Conservation (phyloP, 2,888 invertebrate genomes). For the Synergus laeviventris region DNA sequence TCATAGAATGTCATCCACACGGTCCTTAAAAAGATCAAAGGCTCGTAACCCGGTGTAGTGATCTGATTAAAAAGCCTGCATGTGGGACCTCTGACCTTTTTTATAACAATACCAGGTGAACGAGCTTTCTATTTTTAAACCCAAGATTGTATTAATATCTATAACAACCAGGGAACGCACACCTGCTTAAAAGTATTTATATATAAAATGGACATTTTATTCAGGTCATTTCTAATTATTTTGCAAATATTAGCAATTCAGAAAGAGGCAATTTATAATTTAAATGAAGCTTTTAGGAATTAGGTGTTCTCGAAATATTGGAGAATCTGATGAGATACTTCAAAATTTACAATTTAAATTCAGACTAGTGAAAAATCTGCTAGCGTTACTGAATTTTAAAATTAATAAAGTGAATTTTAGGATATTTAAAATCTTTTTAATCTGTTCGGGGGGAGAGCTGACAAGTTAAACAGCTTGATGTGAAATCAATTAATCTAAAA, state of each 20-base stretch:
- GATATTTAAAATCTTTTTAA: not conserved
- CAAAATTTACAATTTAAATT: not conserved
- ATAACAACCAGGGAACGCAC: not conserved
- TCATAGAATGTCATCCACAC: not conserved
- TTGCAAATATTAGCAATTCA: not conserved
- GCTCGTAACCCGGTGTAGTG: slow-evolving; percentile 25
- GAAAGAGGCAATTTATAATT: not conserved
- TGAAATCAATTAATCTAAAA: not conserved
- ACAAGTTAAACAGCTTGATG: not conserved
- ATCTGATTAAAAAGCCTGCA: slow-evolving; percentile 27
- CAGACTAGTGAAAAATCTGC: not conserved
- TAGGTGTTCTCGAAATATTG: not conserved
- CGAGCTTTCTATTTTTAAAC: slow-evolving; percentile 38
- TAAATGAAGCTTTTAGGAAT: not conserved
- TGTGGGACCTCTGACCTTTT: slow-evolving; percentile 9
- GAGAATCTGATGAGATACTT: not conserved
- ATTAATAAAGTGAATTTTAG: not conserved
- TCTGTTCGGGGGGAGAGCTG: not conserved
- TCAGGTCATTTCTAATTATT: too few relatives aligned
- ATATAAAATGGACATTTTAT: not conserved
- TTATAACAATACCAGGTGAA: slow-evolving; percentile 36
- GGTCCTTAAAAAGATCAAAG: slow-evolving; percentile 18
- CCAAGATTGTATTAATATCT: slow-evolving; percentile 6
- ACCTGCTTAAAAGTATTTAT: not conserved
- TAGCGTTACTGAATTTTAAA: not conserved